Conservation (phyloP, 2,797 vertebrate species). For the Myoxocephalus aenaeus region DNA sequence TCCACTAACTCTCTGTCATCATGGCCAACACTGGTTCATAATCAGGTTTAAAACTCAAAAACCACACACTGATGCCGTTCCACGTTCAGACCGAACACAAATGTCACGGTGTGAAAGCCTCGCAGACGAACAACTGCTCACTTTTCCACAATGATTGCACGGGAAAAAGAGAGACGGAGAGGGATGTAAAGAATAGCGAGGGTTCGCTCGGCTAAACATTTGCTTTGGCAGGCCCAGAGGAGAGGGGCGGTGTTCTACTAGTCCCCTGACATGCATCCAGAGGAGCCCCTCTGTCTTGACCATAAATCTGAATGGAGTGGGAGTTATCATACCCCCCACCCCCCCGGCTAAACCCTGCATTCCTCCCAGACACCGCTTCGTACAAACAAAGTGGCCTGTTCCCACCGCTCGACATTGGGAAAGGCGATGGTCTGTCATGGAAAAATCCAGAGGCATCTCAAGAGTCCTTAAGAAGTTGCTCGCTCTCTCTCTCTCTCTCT, state of each 20-base stretch:
- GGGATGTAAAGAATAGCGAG: constrained; percentile 66
- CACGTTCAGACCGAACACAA: constrained; percentile 28
- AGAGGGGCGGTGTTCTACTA: constrained; percentile 62
- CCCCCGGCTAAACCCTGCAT: constrained; percentile 75
- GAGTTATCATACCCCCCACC: constrained; percentile 76
- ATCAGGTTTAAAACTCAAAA: constrained; percentile 8
- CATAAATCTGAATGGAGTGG: constrained; percentile 81
- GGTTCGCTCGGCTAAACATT: constrained; percentile 76
- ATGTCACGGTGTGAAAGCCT: constrained; percentile 1
- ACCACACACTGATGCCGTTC: background rate
- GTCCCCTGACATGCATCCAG: constrained; percentile 76
- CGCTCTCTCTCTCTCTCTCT: background rate
- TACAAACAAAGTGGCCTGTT: constrained; percentile 82
- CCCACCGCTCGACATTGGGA: constrained; percentile 78
- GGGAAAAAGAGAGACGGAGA: constrained; percentile 48
- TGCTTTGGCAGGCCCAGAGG: constrained; percentile 76
- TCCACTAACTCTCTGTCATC: background rate
- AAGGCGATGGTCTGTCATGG: constrained; percentile 79
- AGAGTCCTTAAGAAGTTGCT: constrained; percentile 68
- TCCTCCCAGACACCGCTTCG: constrained; percentile 78
- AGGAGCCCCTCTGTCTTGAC: constrained; percentile 78
- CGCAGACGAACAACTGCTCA: constrained; percentile 34
- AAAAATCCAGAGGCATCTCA: constrained; percentile 80
- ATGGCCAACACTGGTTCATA: background rate
- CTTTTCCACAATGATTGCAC: constrained; percentile 57